A percentile compares a stretch with the other conserved stretches of the same genome.
These are phyloP conservation scores for Catharus minimus DNA, from an alignment of 2,113 vertebrate species.

Conservation along the genomic window DNA sequence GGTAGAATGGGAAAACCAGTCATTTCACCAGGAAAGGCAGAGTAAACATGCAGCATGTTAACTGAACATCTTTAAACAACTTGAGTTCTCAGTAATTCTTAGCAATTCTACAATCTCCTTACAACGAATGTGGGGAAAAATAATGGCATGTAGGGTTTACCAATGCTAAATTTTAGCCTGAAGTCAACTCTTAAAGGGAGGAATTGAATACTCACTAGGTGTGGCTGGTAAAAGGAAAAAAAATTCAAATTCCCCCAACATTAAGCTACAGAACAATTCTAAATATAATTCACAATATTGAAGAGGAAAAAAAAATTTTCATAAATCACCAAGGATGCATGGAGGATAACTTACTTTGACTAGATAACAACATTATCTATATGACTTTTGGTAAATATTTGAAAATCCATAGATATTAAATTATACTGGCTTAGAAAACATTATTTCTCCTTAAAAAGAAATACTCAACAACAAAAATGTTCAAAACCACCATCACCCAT, in stretches of 20 bases:
- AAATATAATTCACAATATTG: not conserved
- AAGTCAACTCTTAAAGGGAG: not conserved
- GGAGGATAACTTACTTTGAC: not conserved
- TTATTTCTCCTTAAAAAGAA: not conserved
- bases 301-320: not conserved
- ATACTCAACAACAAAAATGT: not conserved
- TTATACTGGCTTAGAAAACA: not conserved
- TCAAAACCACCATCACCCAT: not conserved
- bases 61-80: not conserved
- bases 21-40: not conserved
- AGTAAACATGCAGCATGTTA: not conserved
- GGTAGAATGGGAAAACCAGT: not conserved
- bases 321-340: not conserved
- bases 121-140: not conserved
- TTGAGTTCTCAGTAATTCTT: not conserved
- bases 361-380: not conserved
- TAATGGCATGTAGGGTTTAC: not conserved
- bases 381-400: not conserved
- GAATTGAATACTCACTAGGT: not conserved
- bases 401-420: not conserved
- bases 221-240: not conserved
- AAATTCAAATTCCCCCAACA: not conserved
- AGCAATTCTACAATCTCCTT: not conserved
- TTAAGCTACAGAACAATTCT: not conserved
- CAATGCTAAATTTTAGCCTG: not conserved